Base-by-base conservation (phyloP, 2,888 invertebrate species). In the Lagria hirta region DNA sequence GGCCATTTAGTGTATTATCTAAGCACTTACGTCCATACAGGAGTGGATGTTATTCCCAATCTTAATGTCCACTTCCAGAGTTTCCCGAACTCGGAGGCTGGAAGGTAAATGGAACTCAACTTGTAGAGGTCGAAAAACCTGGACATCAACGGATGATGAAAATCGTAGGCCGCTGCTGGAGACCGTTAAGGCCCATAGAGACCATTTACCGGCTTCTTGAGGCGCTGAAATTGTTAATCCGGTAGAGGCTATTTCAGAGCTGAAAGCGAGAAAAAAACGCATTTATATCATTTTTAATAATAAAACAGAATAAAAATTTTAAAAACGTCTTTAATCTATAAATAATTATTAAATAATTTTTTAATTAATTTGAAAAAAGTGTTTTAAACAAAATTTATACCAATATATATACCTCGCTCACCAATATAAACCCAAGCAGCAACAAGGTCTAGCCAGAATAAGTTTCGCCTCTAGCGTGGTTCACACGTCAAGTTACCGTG, bases 11-110 rank as follows among this genome's bases (percentile, higher is more conserved):
- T n/a, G n/a, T n/a, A n/a, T n/a, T n/a, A n/a, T n/a, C n/a, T n/a
- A 35, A 11, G 18, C 38, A 38, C 81, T 81, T 64, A 83, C 83
- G 62, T 83, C 83, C 76, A 83, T 80, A 66, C 83, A 83, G 44
- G 81, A 79, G 60, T 82, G 81, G 57, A 82, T 77, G 48, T 82
- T 82, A 58, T 82, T 83, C 1, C 78, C 81, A 43, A 83, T 82
- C 67, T 81, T 81, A 51, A 83, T 81, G 54, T 82, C 82, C n/a
- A 82, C 79, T 61, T 83, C 82, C 0, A 82, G 75, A 0, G 80
- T 78, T 62, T 83, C 83, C 0, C 82, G 77, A 5, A 82, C 81
- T 52, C 78, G 75, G 56, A 82, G 62, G 1, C 76, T 78, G 0
- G 77, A 74, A 3, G 82, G 82, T 3, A 81, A 68, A 0, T 75